Evolutionary conservation across 2,888 invertebrate genomes (phyloP).

Genomic region (Leptothorax acervorum): DNA sequence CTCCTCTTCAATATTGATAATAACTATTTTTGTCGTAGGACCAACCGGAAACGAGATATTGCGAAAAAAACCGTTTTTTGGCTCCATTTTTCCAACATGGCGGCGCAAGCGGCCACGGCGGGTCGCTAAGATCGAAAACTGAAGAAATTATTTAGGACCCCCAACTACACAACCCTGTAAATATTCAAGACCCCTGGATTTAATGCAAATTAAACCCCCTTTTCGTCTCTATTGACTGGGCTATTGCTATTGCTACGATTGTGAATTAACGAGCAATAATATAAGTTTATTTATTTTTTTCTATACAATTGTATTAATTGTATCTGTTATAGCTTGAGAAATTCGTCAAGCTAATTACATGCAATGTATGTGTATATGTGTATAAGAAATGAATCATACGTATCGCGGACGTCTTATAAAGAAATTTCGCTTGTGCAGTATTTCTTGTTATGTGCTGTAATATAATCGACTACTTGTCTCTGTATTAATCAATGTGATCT

Average conservation of each 20-base stretch:
- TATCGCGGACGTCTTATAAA: constrained; percentile 26
- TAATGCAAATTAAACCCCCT: too few species aligned
- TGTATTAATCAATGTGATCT: constrained; percentile 57
- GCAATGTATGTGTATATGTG: constrained; percentile 13
- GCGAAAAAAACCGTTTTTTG: too few species aligned
- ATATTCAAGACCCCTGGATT: too few species aligned
- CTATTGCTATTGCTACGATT: not conserved
- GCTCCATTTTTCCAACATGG: too few species aligned
- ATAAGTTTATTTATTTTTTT: constrained; percentile 48
- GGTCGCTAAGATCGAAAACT: too few species aligned
- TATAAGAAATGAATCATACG: not conserved
- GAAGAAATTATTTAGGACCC: too few species aligned
- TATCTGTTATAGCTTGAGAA: constrained; percentile 22
- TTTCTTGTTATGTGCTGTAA: constrained; percentile 52
- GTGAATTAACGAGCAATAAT: constrained; percentile 17
- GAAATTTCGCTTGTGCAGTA: constrained; percentile 47
- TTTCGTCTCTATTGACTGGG: too few species aligned
- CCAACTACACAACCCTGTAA: too few species aligned
- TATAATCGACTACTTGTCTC: constrained; percentile 46
- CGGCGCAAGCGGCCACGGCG: too few species aligned
- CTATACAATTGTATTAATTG: constrained; percentile 30
- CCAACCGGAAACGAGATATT: too few species aligned
- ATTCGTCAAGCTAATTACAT: constrained; percentile 15
- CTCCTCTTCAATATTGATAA: too few species aligned
- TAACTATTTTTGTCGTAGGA: too few species aligned